Evolutionary conservation across 2,113 vertebrate genomes (phyloP).

Genomic region (Nothocercus julius): DNA sequence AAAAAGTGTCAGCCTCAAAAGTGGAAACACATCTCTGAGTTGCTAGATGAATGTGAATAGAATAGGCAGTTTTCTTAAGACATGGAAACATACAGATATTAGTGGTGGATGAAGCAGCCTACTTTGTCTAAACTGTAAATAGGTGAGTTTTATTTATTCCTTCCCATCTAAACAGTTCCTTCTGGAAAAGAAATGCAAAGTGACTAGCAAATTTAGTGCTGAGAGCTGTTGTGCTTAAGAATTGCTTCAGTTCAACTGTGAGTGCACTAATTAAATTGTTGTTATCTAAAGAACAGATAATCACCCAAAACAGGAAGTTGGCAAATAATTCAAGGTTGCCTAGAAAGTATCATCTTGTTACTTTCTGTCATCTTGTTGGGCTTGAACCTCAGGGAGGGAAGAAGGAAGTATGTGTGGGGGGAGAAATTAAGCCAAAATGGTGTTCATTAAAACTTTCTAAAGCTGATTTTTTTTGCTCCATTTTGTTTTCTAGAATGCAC

Average conservation of each 20-base stretch:
- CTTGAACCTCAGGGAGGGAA: neutral
- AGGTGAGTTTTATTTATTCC: neutral
- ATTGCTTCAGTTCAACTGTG: neutral
- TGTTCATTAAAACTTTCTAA: neutral
- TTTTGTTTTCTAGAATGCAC: constrained; percentile 84
- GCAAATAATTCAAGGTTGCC: neutral
- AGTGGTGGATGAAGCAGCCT: neutral
- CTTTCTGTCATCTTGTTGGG: neutral
- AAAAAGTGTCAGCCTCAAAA: neutral
- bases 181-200: neutral
- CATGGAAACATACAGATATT: neutral
- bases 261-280: neutral
- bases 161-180: neutral
- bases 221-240: neutral
- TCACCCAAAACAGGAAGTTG: neutral
- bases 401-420: neutral
- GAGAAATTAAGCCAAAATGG: neutral
- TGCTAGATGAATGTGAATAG: neutral
- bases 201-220: neutral
- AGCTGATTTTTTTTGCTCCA: neutral
- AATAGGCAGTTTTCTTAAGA: neutral
- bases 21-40: neutral
- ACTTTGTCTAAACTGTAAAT: neutral
- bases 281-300: neutral
- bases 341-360: neutral